Percentiles rank a stretch among this genome's conserved stretches.
Conservation (phyloP, 1,140 invertebrate genomes). For the Orchesella cincta region DNA sequence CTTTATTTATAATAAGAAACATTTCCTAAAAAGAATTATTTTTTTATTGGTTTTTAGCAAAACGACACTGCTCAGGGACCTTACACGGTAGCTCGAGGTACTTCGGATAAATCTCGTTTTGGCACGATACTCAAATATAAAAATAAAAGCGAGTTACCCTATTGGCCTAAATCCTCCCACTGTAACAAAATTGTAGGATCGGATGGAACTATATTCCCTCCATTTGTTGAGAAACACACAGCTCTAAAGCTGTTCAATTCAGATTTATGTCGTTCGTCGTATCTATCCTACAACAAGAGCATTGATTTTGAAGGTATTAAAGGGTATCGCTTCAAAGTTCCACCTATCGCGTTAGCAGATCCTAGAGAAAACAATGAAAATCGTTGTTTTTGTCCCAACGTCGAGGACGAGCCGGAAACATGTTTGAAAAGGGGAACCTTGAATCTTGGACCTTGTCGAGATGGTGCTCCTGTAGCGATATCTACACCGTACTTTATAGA, state of each 20-base stretch:
- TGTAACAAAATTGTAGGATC: constrained; percentile 60
- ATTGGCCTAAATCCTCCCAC: constrained; percentile 61
- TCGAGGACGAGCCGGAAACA: not conserved
- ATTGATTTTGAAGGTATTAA: constrained; percentile 41
- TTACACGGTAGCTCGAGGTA: not conserved
- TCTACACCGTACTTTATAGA: constrained; percentile 42
- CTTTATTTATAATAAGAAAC: too few relatives aligned
- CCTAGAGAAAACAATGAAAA: not conserved
- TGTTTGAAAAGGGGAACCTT: not conserved
- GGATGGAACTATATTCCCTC: constrained; percentile 11
- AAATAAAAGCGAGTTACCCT: not conserved
- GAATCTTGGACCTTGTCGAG: constrained; percentile 12
- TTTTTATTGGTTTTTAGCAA: not conserved
- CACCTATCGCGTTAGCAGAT: not conserved
- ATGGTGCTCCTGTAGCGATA: constrained; percentile 39
- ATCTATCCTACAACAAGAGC: not conserved
- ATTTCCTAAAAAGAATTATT: too few relatives aligned
- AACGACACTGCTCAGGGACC: not conserved
- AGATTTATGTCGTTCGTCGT: not conserved
- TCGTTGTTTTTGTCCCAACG: not conserved
- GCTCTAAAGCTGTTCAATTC: not conserved
- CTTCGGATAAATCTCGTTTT: not conserved
- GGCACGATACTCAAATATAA: not conserved
- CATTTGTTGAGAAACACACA: not conserved
- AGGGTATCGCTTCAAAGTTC: not conserved